These are phyloP conservation scores for Diorhabda carinulata DNA, from an alignment of 1,140 invertebrate species.

Conservation along the genomic window DNA sequence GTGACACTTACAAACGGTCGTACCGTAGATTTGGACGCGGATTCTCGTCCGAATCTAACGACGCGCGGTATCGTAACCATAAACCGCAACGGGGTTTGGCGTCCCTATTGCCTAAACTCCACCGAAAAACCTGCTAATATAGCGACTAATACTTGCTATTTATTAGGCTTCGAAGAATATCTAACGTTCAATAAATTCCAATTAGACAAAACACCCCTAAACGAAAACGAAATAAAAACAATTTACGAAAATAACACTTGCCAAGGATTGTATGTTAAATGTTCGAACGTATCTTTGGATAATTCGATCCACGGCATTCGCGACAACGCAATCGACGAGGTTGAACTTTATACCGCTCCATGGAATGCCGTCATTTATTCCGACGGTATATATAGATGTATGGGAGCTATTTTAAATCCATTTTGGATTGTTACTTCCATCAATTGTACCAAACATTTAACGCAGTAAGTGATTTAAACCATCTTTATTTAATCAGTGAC, in stretches of 20 bases:
- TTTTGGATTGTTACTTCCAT: conserved; percentile 61
- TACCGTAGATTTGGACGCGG: conserved; percentile 55
- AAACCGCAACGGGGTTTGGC: conserved; percentile 57
- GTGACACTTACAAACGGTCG: conserved; percentile 56
- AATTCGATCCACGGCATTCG: conserved; percentile 18
- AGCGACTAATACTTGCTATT: conserved; percentile 54
- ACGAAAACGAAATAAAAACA: conserved; percentile 3
- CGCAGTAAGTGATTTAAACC: conserved; percentile 16
- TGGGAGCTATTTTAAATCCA: conserved; percentile 60
- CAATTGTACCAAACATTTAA: conserved; percentile 47
- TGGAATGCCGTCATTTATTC: conserved; percentile 67
- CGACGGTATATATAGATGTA: conserved; percentile 62
- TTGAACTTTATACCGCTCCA: conserved; percentile 52
- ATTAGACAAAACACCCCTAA: conserved; percentile 29
- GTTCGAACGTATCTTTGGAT: conserved; percentile 33
- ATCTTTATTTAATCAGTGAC: conserved; percentile 19
- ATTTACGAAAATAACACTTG: conserved; percentile 25
- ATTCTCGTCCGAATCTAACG: conserved; percentile 55
- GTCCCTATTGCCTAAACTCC: conserved; percentile 55
- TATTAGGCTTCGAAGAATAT: conserved; percentile 58
- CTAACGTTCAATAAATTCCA: conserved; percentile 28
- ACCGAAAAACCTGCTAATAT: conserved; percentile 35
- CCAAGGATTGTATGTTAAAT: conserved; percentile 44
- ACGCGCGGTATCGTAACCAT: conserved; percentile 58
- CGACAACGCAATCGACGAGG: conserved; percentile 24